These are phyloP conservation scores for Metaphire vulgaris DNA, from an alignment of 1,140 invertebrate species.

Conservation along the genomic window DNA sequence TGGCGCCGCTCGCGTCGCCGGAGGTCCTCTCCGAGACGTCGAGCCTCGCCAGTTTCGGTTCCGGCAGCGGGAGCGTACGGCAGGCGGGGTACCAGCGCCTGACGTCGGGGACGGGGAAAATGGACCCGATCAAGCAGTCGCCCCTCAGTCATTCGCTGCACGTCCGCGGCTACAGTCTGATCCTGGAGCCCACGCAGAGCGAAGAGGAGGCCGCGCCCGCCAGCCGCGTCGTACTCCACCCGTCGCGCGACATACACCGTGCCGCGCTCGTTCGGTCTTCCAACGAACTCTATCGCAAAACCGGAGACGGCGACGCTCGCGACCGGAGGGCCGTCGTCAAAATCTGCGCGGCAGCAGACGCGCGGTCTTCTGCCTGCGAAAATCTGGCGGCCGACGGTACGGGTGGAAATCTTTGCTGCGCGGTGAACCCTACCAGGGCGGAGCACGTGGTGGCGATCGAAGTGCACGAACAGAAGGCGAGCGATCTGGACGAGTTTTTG, in stretches of 20 bases:
- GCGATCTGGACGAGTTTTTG: too few species aligned
- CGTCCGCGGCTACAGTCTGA: neutral
- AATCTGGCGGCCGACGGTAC: too few species aligned
- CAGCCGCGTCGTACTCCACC: neutral
- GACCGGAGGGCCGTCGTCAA: too few species aligned
- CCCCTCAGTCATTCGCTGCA: neutral
- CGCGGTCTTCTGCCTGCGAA: too few species aligned
- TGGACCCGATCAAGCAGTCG: slow-evolving; percentile 19
- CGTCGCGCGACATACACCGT: neutral
- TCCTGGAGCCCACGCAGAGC: neutral
- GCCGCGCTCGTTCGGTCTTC: neutral
- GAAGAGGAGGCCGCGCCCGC: neutral
- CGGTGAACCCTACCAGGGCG: too few species aligned
- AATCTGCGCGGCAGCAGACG: too few species aligned
- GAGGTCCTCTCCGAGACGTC: slow-evolving; percentile 16
- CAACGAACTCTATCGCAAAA: too few species aligned
- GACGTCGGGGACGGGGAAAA: neutral
- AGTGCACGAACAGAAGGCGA: too few species aligned
- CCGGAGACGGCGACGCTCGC: too few species aligned
- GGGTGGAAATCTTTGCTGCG: too few species aligned
- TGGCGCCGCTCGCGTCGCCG: slow-evolving; percentile 13
- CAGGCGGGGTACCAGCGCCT: slow-evolving; percentile 16
- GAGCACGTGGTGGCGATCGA: neutral
- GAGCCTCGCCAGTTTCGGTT: slow-evolving; percentile 17
- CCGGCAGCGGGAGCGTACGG: slow-evolving; percentile 12